Conservation (phyloP, 2,797 vertebrate species). For the Artibeus lituratus region DNA sequence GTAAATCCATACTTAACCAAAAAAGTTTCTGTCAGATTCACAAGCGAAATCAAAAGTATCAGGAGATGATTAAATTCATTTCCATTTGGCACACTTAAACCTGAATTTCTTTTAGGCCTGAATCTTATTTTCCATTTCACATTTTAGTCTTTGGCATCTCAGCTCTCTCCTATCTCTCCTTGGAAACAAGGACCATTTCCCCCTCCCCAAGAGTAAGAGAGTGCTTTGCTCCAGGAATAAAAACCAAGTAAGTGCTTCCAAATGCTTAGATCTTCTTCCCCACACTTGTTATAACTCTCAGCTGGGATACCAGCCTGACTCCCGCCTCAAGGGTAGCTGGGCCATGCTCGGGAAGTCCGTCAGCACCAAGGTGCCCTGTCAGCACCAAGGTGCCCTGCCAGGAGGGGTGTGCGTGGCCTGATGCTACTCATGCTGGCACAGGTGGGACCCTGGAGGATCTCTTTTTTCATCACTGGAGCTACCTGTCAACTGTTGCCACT, state of each 20-base stretch:
- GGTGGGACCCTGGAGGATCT: too few species aligned
- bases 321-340: not conserved
- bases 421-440: not conserved
- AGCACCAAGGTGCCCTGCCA: not conserved
- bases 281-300: not conserved
- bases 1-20: not conserved
- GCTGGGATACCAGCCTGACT: not conserved
- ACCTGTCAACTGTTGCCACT: not conserved
- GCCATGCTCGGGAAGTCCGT: fast-evolving
- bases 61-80: not conserved
- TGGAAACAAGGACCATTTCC: not conserved
- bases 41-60: conserved; percentile 6
- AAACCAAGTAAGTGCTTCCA: not conserved
- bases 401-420: not conserved
- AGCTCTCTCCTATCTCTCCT: not conserved
- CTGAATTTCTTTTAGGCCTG: not conserved
- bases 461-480: not conserved
- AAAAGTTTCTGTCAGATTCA: not conserved
- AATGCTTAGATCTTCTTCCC: not conserved
- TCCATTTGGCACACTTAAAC: not conserved
- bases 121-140: conserved; percentile 6
- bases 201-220: not conserved
- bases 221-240: conserved; percentile 7
- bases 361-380: not conserved
- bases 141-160: not conserved